Percentiles rank a stretch among this genome's conserved stretches.
Evolutionary conservation across 2,797 vertebrate genomes (phyloP).

Genomic region (Darevskia mixta): DNA sequence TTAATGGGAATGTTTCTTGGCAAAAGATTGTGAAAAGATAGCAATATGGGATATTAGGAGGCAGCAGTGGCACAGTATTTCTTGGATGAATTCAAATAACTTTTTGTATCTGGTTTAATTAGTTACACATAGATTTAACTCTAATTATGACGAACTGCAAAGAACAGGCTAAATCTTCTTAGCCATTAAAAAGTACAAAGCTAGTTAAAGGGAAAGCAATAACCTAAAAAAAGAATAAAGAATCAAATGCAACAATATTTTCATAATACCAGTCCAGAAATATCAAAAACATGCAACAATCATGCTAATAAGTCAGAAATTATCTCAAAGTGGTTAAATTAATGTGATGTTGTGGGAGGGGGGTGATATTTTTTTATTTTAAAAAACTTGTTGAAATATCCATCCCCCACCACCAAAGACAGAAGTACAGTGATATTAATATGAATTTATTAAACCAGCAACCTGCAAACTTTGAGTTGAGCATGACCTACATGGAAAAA

Average conservation of each 20-base stretch:
- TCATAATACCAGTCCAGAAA: no score
- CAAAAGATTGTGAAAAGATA: slow-evolving; percentile 21
- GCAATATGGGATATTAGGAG: slow-evolving; percentile 10
- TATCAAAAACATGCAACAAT: no score
- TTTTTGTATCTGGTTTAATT: background rate
- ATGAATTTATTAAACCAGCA: background rate
- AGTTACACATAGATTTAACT: background rate
- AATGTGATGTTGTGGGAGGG: no score
- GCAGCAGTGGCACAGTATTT: background rate
- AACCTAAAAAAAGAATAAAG: no score
- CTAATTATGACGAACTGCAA: background rate
- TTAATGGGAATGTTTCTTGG: slow-evolving; percentile 15
- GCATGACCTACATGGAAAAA: slow-evolving; percentile 1
- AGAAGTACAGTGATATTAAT: background rate
- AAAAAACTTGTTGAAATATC: background rate
- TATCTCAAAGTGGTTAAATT: no score
- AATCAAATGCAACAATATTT: no score
- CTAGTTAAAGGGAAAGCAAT: background rate
- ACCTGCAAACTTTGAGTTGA: background rate
- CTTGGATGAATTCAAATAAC: background rate
- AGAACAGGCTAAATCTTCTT: background rate
- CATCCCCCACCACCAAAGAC: background rate
- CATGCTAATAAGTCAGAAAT: no score
- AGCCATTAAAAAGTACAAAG: background rate
- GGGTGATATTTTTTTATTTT: background rate